Conservation (phyloP, 64 coral and sea anemone species). For the Montipora capricornis region DNA sequence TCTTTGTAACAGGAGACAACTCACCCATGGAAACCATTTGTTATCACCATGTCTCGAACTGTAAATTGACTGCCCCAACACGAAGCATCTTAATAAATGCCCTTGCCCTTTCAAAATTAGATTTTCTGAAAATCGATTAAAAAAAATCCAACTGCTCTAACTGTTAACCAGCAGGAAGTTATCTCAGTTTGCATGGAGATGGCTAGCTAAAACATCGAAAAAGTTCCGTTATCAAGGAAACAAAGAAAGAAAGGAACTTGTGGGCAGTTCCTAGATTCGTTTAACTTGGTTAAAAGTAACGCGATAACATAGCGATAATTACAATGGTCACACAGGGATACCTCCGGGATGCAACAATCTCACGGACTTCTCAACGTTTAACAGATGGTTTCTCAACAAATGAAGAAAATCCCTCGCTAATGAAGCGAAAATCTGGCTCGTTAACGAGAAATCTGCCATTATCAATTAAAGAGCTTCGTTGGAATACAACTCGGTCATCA, state of each 20-base stretch:
- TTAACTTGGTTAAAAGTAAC: background rate
- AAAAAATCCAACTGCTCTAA: no score
- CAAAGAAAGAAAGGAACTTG: no score
- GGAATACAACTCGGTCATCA: background rate
- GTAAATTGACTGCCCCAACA: background rate
- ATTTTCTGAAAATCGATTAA: background rate
- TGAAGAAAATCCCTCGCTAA: background rate
- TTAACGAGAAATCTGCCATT: background rate
- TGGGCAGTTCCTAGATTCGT: no score
- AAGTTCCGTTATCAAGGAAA: no score
- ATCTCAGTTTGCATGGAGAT: no score
- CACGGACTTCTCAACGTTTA: background rate
- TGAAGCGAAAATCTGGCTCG: slow-evolving; percentile 22
- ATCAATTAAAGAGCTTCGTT: background rate
- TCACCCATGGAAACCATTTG: background rate
- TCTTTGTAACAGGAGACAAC: background rate
- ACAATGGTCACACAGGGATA: background rate
- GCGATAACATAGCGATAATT: background rate
- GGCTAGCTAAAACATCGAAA: background rate
- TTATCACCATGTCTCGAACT: background rate
- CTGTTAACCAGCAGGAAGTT: no score
- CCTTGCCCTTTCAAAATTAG: background rate
- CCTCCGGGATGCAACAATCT: background rate
- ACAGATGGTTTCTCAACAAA: background rate
- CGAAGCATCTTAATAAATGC: background rate